phyloP scores from a whole-genome alignment of 2,113 vertebrate species.

The Malurus alboscapulatus region DNA sequence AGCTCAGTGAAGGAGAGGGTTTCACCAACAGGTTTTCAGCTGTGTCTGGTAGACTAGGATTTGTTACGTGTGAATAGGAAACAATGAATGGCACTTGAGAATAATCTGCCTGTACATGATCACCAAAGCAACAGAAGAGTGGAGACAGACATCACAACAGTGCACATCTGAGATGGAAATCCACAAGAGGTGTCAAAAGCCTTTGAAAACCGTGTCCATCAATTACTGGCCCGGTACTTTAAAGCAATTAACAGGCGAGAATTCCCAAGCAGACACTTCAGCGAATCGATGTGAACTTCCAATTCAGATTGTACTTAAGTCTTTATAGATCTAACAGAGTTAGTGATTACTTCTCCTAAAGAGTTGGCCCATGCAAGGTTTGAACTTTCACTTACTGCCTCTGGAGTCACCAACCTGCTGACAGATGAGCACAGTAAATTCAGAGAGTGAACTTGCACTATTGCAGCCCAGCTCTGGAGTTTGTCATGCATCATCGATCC shows the following conservation, averaged over 20 bases:
- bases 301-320: background rate
- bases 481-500: background rate
- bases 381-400: background rate
- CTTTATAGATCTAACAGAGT: background rate
- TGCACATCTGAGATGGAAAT: background rate
- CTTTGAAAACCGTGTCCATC: background rate
- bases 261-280: background rate
- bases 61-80: background rate
- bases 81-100: background rate
- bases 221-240: background rate
- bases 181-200: background rate
- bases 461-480: background rate
- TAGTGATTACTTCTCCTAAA: background rate
- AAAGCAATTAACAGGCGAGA: background rate
- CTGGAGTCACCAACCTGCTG: background rate
- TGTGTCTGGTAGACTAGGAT: background rate
- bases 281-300: background rate
- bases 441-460: accelerated
- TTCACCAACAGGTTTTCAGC: background rate
- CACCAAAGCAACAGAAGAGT: background rate
- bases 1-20: background rate
- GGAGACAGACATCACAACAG: background rate
- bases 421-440: background rate
- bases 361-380: background rate
- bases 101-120: background rate